phyloP scores from a whole-genome alignment of 2,797 vertebrate species.

The Delichon dasypus region DNA sequence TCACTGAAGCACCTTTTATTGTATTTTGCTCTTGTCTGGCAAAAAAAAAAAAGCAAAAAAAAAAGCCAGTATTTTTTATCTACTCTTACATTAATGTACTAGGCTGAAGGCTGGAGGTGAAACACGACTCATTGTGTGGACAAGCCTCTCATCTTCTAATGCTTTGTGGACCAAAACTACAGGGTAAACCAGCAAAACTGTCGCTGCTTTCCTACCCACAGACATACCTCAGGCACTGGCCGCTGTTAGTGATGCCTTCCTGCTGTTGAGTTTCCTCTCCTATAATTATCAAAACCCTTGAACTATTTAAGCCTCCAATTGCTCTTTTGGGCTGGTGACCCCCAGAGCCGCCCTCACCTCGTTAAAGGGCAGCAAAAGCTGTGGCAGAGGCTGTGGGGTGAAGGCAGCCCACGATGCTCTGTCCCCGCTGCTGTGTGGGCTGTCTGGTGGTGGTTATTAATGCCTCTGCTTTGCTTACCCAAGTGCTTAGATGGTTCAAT shows the following conservation, averaged over 20 bases:
- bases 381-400: neutral
- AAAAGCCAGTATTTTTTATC: neutral
- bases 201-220: neutral
- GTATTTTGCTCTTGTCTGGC: slow-evolving; percentile 1
- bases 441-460: slow-evolving; percentile 54
- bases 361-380: neutral
- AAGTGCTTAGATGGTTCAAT: slow-evolving; percentile 70
- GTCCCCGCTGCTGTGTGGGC: neutral
- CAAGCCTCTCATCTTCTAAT: neutral
- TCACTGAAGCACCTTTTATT: neutral
- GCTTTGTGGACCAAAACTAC: neutral
- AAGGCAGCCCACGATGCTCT: neutral
- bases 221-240: rapidly evolving
- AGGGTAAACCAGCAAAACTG: neutral
- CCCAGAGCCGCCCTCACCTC: neutral
- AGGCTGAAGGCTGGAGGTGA: neutral
- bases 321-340: neutral
- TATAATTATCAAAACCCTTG: neutral
- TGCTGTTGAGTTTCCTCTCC: neutral
- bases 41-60: neutral
- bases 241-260: neutral
- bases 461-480: slow-evolving; percentile 65
- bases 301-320: neutral
- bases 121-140: neutral
- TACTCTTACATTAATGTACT: neutral